A percentile compares a stretch with the other conserved stretches of the same genome.
Evolutionary conservation across 2,888 invertebrate genomes (phyloP).

Genomic region (Pheosia tremula): DNA sequence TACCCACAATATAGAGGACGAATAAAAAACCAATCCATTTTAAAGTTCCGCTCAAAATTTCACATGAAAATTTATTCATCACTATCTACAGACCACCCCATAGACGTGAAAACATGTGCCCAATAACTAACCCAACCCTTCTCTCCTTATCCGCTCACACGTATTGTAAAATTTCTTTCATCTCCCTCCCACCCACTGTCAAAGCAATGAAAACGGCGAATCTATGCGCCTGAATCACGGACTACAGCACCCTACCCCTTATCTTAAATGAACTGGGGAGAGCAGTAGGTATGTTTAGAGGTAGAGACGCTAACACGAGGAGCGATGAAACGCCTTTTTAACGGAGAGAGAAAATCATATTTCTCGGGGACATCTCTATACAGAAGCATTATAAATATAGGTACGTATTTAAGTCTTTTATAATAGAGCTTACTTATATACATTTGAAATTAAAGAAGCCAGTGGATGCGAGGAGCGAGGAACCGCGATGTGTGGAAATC

Average conservation of each 20-base stretch:
- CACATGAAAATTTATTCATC: constrained; percentile 58
- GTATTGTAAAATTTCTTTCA: constrained; percentile 43
- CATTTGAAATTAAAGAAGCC: too few relatives aligned
- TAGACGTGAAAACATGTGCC: constrained; percentile 61
- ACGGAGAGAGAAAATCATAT: constrained; percentile 8
- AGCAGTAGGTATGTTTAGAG: constrained; percentile 52
- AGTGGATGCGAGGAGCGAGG: too few relatives aligned
- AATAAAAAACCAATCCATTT: constrained; percentile 16
- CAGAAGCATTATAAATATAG: too few relatives aligned
- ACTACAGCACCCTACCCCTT: constrained; percentile 65
- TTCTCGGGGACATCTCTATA: too few relatives aligned
- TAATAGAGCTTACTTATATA: too few relatives aligned
- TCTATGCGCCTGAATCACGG: constrained; percentile 81
- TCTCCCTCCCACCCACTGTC: constrained; percentile 68
- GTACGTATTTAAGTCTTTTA: too few relatives aligned
- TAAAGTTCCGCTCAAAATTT: constrained; percentile 29
- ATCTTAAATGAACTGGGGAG: constrained; percentile 80
- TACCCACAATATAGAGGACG: not conserved
- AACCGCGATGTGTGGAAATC: too few relatives aligned
- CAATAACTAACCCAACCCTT: constrained; percentile 75
- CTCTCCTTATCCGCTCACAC: constrained; percentile 57
- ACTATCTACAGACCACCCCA: constrained; percentile 55
- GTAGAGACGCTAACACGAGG: constrained; percentile 4
- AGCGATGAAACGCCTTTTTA: constrained; percentile 41
- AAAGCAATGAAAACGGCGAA: constrained; percentile 79